These are phyloP conservation scores for Psilopsiagon aurifrons DNA, from an alignment of 2,113 vertebrate species.

Conservation along the genomic window DNA sequence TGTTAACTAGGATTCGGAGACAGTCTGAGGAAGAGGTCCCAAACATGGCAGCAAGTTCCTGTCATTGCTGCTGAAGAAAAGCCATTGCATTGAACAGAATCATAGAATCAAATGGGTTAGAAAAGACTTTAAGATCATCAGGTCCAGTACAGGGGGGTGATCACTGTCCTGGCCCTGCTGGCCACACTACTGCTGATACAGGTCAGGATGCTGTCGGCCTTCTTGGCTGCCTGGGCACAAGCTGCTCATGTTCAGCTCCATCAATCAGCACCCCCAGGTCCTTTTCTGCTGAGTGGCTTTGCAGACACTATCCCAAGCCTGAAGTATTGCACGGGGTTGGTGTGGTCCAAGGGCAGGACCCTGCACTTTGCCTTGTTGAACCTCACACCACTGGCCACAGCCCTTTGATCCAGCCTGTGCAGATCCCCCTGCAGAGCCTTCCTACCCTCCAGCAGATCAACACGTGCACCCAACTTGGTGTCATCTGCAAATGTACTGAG, in stretches of 20 bases:
- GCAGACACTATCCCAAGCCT: neutral
- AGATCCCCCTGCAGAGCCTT: neutral
- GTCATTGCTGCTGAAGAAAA: neutral
- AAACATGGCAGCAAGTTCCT: neutral
- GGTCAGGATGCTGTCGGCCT: neutral
- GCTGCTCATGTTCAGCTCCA: neutral
- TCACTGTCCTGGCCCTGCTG: neutral
- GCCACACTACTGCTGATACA: neutral
- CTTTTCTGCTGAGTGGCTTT: neutral
- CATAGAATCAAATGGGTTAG: neutral
- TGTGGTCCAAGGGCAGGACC: neutral
- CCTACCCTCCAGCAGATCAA: neutral
- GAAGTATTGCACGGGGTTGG: neutral
- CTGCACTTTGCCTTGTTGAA: neutral
- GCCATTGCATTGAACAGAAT: neutral
- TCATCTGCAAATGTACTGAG: neutral
- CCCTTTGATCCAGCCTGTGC: neutral
- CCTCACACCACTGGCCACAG: neutral
- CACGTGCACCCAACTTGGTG: neutral
- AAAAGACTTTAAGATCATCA: neutral
- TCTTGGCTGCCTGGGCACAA: neutral
- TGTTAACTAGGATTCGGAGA: neutral
- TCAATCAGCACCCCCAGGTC: neutral
- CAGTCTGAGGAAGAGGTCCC: neutral
- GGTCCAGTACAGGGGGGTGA: neutral